Evolutionary conservation across 2,113 vertebrate genomes (phyloP).

Genomic region (Oncorhynchus keta): DNA sequence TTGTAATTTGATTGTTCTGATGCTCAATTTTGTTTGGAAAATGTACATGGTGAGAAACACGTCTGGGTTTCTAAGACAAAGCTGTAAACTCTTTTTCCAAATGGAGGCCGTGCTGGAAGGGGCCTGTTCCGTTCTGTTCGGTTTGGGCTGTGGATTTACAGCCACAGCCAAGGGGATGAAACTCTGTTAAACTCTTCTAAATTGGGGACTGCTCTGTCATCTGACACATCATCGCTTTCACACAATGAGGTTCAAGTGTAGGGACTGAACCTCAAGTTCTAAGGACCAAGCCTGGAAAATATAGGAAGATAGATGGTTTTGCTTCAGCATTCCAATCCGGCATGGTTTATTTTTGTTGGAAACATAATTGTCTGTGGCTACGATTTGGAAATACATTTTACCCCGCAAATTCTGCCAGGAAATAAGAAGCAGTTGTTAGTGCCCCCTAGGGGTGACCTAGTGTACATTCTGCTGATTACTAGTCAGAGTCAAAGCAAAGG

Average conservation of each 20-base stretch:
- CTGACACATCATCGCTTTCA: slow-evolving; percentile 55
- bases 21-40: neutral
- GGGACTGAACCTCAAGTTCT: slow-evolving; percentile 20
- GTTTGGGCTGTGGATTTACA: slow-evolving; percentile 22
- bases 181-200: slow-evolving; percentile 34
- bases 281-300: slow-evolving; percentile 50
- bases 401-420: slow-evolving; percentile 55
- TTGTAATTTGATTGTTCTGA: neutral
- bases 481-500: neutral
- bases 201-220: slow-evolving; percentile 42
- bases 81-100: neutral
- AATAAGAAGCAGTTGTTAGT: slow-evolving; percentile 31
- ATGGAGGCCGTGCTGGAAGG: neutral
- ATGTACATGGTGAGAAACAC: slow-evolving; percentile 10
- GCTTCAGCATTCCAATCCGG: slow-evolving; percentile 67
- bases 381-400: slow-evolving; percentile 61
- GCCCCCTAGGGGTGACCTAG: slow-evolving; percentile 62
- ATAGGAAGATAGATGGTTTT: slow-evolving; percentile 54
- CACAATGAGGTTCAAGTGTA: slow-evolving; percentile 12
- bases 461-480: slow-evolving; percentile 1
- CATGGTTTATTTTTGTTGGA: slow-evolving; percentile 75
- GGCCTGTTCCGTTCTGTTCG: slow-evolving; percentile 1
- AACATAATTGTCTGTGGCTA: slow-evolving; percentile 75
- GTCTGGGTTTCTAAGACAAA: slow-evolving; percentile 5
- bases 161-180: slow-evolving; percentile 44